Conservation (phyloP, 2,888 invertebrate species). For the Argyresthia goedartella region DNA sequence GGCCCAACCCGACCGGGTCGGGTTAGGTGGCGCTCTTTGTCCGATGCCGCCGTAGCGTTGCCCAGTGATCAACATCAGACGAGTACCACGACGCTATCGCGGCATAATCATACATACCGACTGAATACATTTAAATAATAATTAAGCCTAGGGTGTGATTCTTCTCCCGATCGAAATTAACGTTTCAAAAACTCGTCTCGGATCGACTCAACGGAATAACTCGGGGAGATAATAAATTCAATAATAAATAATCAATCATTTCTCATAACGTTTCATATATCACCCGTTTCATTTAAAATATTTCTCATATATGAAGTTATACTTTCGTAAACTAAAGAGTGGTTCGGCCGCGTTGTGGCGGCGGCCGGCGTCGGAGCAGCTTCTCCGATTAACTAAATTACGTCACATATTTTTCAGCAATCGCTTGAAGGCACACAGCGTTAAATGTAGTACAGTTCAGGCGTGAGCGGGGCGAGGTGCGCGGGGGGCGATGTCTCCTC, state of each 20-base stretch:
- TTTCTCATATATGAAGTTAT: constrained; percentile 69
- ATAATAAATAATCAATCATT: constrained; percentile 48
- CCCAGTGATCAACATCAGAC: constrained; percentile 63
- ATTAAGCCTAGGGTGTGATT: constrained; percentile 67
- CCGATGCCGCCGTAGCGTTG: constrained; percentile 17
- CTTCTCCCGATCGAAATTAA: constrained; percentile 69
- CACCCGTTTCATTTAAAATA: constrained; percentile 65
- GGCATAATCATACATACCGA: constrained; percentile 44
- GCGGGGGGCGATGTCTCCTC: constrained; percentile 46
- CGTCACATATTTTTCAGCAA: constrained; percentile 75
- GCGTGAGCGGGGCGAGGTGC: constrained; percentile 8
- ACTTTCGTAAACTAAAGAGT: constrained; percentile 52
- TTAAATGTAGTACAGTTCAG: constrained; percentile 71
- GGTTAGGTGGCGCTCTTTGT: background rate
- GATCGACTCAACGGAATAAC: constrained; percentile 63
- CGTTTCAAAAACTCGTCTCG: constrained; percentile 69
- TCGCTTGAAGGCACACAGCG: constrained; percentile 89
- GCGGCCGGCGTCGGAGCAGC: constrained; percentile 51
- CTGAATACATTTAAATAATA: constrained; percentile 62
- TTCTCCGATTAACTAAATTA: constrained; percentile 50
- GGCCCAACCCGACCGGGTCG: constrained; percentile 13
- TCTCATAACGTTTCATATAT: constrained; percentile 70
- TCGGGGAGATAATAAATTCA: constrained; percentile 56
- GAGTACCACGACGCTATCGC: constrained; percentile 58
- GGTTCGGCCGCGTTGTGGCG: too few species aligned